Base-by-base conservation (phyloP, 2,888 invertebrate species). In the Volucella inanis region DNA sequence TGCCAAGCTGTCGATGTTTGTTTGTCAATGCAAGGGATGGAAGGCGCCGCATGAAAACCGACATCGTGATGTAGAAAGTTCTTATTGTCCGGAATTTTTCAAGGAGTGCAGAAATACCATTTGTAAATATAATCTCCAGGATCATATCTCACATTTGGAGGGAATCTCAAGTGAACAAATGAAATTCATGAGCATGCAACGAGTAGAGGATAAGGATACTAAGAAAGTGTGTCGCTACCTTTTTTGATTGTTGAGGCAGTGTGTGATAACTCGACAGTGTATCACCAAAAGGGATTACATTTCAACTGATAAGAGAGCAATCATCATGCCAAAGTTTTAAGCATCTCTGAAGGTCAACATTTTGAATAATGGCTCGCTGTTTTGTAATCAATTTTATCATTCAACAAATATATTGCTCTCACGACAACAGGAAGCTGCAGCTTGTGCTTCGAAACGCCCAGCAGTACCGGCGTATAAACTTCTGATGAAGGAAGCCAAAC, bases 331-430 rank as follows among this genome's bases (percentile, higher is more conserved):
- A 0, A 96, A 97, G 75, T 98, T 98, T 92, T 92, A 98, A 78
- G 95, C 96, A 4, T 93, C 96, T 90, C 92, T 98, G 8, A 97
- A 98, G 89, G 95, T 96, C 85, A 98, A 98, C 90, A 95, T 98
- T 70, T 96, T 96, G 92, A 94, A 95, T 15, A 93, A 94, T 8
- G 95, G 93, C 89, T 97, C 98, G 0, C 97, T 97, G 0, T 97
- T 98, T 87, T 98, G 98, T 97, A 97, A 98, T 92, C 95, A 95
- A 0, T 96, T 97, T 41, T 98, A 96, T 91, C 96, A 96, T 88
- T 87, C 88, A 41, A 87, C 88, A 2, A 87, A 87, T 43, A 81
- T 87, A 11, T 87, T 88, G 54, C 70, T 88, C 8, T 74, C 87
- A 61, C 87, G 88, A 3, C 87, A 86, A 22, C 88, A 88, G 41